Conservation (phyloP, 1,140 invertebrate genomes). For the Antheraea pernyi region DNA sequence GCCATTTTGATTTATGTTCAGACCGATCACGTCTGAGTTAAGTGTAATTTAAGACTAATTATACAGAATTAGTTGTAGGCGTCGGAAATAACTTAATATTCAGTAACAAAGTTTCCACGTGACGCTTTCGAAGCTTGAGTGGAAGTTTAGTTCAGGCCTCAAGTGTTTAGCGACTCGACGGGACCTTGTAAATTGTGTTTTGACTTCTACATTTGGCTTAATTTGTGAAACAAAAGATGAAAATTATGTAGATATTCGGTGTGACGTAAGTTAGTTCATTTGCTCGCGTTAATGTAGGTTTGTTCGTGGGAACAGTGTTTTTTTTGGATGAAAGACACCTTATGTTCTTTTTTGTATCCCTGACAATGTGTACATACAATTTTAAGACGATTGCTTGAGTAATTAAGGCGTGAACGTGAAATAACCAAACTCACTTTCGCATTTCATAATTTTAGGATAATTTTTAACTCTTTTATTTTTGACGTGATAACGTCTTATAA, state of each 20-base stretch:
- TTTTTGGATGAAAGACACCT: no score
- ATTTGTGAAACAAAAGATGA: not conserved
- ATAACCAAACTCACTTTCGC: no score
- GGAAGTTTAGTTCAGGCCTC: not conserved
- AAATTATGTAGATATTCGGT: not conserved
- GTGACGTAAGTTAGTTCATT: no score
- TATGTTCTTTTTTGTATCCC: no score
- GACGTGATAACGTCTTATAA: no score
- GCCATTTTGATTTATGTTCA: not conserved
- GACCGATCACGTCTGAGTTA: not conserved
- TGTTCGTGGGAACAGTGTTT: no score
- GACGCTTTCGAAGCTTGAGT: not conserved
- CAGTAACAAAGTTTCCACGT: not conserved
- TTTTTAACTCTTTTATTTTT: no score
- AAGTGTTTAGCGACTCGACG: not conserved
- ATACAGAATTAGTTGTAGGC: not conserved
- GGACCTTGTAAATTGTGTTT: not conserved
- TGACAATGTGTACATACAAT: no score
- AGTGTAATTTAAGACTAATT: not conserved
- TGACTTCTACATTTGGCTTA: not conserved
- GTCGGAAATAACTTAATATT: not conserved
- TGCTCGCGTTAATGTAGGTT: no score
- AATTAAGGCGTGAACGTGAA: no score
- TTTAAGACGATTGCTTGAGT: no score
- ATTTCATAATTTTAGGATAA: no score